These are phyloP conservation scores for Nettapus auritus DNA, from an alignment of 2,113 vertebrate species.

Conservation along the genomic window DNA sequence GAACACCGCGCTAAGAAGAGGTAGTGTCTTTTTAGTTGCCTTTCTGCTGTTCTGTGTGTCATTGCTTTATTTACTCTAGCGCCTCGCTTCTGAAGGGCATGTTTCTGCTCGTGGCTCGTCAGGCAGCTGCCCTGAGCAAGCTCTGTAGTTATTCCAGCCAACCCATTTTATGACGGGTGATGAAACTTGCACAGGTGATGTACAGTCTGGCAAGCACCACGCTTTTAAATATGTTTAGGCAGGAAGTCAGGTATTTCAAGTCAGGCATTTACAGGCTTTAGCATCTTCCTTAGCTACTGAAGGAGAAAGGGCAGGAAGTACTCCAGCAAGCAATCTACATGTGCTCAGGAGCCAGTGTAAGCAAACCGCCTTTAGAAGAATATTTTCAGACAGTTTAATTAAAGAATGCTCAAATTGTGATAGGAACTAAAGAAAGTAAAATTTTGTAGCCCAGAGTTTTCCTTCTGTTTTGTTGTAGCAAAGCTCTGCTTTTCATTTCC, in stretches of 20 bases:
- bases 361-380: neutral
- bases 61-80: neutral
- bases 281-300: neutral
- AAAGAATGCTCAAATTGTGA: neutral
- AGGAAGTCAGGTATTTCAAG: conserved; percentile 36
- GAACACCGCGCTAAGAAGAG: neutral
- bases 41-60: neutral
- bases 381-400: neutral
- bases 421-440: neutral
- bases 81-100: neutral
- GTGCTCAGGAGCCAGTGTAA: neutral
- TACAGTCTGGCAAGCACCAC: conserved; percentile 10
- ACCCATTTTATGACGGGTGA: neutral
- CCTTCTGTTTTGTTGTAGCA: neutral
- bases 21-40: neutral
- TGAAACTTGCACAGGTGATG: conserved; percentile 20
- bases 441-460: neutral
- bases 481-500: neutral
- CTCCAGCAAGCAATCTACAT: neutral
- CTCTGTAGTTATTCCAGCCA: conserved; percentile 25
- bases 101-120: conserved; percentile 17
- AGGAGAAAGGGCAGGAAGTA: neutral
- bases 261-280: conserved; percentile 21
- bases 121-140: neutral
- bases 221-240: neutral